A percentile compares a stretch with the other conserved stretches of the same genome.
Evolutionary conservation across 2,797 vertebrate genomes (phyloP).

Genomic region (Ambastaia sidthimunki): DNA sequence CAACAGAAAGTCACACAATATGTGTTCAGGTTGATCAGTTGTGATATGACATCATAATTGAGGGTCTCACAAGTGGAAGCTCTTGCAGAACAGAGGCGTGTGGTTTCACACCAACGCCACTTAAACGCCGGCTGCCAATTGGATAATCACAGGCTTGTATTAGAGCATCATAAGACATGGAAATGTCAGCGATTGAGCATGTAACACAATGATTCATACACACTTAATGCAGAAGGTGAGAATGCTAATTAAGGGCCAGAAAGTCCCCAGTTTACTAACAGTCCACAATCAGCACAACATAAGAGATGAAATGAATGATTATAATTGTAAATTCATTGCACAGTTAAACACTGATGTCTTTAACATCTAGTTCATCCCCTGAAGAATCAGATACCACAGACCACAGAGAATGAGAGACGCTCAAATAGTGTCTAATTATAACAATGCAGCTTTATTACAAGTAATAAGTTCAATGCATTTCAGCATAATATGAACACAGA

Average conservation of each 20-base stretch:
- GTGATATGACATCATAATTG: conserved; percentile 39
- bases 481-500: background rate
- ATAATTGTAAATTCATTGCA: conserved; percentile 45
- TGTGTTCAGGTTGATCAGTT: conserved; percentile 20
- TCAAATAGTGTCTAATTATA: background rate
- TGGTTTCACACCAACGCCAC: conserved; percentile 17
- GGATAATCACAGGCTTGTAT: conserved; percentile 54
- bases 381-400: background rate
- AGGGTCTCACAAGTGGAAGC: conserved; percentile 44
- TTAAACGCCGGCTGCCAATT: conserved; percentile 41
- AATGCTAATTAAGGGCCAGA: conserved; percentile 54
- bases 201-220: conserved; percentile 54
- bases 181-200: conserved; percentile 56
- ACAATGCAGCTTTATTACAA: background rate
- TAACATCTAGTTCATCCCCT: conserved; percentile 28
- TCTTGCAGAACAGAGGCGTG: conserved; percentile 35
- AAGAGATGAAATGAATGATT: conserved; percentile 46
- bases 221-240: conserved; percentile 51
- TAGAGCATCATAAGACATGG: conserved; percentile 51
- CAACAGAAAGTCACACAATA: conserved; percentile 17
- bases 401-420: background rate
- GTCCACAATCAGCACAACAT: conserved; percentile 37
- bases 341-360: conserved; percentile 18
- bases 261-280: conserved; percentile 46
- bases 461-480: background rate